These are phyloP conservation scores for Drosophila engyochracea DNA, from an alignment of 2,888 invertebrate species.

Conservation along the genomic window DNA sequence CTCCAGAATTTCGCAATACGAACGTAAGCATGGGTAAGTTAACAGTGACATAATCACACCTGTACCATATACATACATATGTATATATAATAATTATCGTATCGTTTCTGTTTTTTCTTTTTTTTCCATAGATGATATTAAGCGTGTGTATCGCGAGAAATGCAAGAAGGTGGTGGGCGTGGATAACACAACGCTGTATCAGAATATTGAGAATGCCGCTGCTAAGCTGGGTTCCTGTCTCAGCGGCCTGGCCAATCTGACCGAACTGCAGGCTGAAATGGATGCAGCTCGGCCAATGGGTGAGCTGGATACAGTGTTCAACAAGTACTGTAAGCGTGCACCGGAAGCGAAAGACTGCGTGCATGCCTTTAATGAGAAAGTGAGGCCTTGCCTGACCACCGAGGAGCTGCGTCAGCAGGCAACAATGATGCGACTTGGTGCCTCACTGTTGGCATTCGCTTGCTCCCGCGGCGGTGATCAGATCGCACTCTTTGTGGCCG, in stretches of 20 bases:
- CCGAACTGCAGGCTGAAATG: constrained; percentile 88
- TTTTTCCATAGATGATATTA: constrained; percentile 85
- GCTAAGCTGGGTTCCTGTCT: constrained; percentile 87
- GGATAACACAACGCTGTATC: constrained; percentile 86
- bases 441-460: constrained; percentile 89
- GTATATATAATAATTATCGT: neutral
- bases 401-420: constrained; percentile 88
- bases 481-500: constrained; percentile 93
- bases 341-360: constrained; percentile 86
- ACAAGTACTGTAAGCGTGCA: constrained; percentile 90
- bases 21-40: constrained; percentile 78
- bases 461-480: constrained; percentile 93
- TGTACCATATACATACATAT: neutral
- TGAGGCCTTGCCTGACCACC: constrained; percentile 88
- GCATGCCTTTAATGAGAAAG: constrained; percentile 86
- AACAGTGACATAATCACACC: constrained; percentile 15
- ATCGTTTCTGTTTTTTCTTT: neutral
- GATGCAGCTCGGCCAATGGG: constrained; percentile 89
- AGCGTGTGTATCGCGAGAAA: constrained; percentile 88
- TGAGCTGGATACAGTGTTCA: constrained; percentile 89
- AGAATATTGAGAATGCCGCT: constrained; percentile 86
- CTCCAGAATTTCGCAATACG: constrained; percentile 75
- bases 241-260: constrained; percentile 87
- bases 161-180: constrained; percentile 88
- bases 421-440: constrained; percentile 88